Base-by-base conservation (phyloP, 1,140 invertebrate genomes). In the Heliconius melpomene region DNA sequence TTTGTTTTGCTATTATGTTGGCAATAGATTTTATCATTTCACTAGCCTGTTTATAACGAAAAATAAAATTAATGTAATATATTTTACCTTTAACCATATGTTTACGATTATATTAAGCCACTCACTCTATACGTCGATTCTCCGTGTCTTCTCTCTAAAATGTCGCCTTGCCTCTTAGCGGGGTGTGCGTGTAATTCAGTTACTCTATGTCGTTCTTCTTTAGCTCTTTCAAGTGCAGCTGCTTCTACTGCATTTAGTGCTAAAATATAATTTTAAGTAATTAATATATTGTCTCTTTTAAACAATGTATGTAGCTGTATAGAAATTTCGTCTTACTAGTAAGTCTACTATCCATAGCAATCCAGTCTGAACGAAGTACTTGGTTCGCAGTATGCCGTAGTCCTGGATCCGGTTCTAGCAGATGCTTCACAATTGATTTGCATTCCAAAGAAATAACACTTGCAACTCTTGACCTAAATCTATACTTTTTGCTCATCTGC, bases 341-440 rank as follows among this genome's bases (percentile, higher is more conserved):
- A 52, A 94, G 86, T 79, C 93, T 89, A 85, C 89, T 93, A 79
- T 94, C 93, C 93, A 94, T 94, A 89, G 92, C 92, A 88, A 94
- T 90, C 93, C 93, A 94, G 40, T 92, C 91, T n/a, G 91, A 93
- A 57, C 72, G 84, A 32, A 94, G 84, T 29, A 94, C 75, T 81
- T 94, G 89, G 6, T 81, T 81, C 26, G 92, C 87, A 72, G 81
- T 87, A 82, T 93, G 87, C 7, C 93, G 88, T 16, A 94, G 81
- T 20, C 91, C 91, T 2, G 91, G 88, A 74, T 94, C 96, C 0
- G 97, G 97, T 83, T 98, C 97, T 71, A 98, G 86, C 74, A 97
- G 92, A 87, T 95, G 91, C 36, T 87, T 90, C 7, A 96, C 92
- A 16, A 96, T 82, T 32, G 92, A 91, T 86, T 96, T 97, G 7